Conservation (phyloP, 1,140 invertebrate species). For the Drusus annulatus region DNA sequence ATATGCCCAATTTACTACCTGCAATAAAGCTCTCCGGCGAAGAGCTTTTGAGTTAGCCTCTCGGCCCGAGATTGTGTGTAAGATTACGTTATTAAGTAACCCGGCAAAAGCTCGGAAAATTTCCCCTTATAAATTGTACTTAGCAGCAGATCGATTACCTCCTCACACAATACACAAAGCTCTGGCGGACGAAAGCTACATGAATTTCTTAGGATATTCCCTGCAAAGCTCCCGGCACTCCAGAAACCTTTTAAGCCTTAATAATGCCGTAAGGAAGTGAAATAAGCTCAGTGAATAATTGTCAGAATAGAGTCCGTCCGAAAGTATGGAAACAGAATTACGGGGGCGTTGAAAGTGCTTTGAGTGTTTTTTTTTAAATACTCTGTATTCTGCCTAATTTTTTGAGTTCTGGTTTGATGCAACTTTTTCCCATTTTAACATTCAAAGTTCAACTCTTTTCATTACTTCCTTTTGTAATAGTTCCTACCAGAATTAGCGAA, state of each 20-base stretch:
- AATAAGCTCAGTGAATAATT: slow-evolving; percentile 57
- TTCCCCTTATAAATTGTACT: slow-evolving; percentile 50
- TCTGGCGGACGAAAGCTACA: slow-evolving; percentile 34
- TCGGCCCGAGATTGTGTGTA: slow-evolving; percentile 30
- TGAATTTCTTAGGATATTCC: slow-evolving; percentile 49
- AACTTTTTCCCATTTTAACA: no score
- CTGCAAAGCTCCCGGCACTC: slow-evolving; percentile 38
- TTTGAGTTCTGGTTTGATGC: no score
- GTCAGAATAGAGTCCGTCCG: neutral
- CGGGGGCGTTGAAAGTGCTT: neutral
- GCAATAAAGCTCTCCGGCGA: slow-evolving; percentile 27
- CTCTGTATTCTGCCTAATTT: no score
- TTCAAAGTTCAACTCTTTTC: no score
- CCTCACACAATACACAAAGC: slow-evolving; percentile 44
- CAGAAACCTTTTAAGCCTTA: slow-evolving; percentile 58
- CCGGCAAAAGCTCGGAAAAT: slow-evolving; percentile 31
- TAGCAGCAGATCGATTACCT: slow-evolving; percentile 49
- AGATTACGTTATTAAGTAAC: slow-evolving; percentile 30
- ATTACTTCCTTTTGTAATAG: no score
- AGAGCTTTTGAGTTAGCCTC: slow-evolving; percentile 32
- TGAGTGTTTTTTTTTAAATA: neutral
- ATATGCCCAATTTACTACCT: slow-evolving; percentile 19
- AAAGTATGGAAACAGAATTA: no score
- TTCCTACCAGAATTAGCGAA: no score
- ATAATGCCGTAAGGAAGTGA: slow-evolving; percentile 58